phyloP scores from a whole-genome alignment of 2,797 vertebrate species.

The Psittacula derbiana region DNA sequence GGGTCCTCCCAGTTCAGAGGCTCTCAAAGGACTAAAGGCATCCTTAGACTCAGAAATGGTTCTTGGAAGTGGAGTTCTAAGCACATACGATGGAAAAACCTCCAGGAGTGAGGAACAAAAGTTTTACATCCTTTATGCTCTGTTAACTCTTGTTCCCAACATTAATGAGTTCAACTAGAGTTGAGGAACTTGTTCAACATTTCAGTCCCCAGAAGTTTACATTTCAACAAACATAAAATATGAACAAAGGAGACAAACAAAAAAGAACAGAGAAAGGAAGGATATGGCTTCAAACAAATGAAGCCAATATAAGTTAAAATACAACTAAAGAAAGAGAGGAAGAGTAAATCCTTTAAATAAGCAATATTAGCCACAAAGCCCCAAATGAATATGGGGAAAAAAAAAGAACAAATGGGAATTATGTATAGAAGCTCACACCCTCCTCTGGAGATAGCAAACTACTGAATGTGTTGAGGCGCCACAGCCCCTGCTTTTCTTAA shows the following conservation, averaged over 20 bases:
- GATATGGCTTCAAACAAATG: conserved; percentile 57
- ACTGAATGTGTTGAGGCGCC: not conserved
- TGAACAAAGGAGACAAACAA: conserved; percentile 51
- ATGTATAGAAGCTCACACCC: not conserved
- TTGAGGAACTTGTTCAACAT: conserved; percentile 29
- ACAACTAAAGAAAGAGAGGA: conserved; percentile 58
- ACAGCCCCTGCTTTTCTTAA: not conserved
- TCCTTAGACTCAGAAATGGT: not conserved
- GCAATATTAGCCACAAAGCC: conserved; percentile 7
- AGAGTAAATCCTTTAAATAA: conserved; percentile 56
- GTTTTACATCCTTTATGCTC: not conserved
- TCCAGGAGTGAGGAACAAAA: not conserved
- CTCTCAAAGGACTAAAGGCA: not conserved
- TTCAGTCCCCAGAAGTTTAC: conserved; percentile 52
- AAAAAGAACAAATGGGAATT: conserved; percentile 13
- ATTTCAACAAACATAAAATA: conserved; percentile 58
- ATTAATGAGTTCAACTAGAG: conserved; percentile 43
- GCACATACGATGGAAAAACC: not conserved
- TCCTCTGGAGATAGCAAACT: not conserved
- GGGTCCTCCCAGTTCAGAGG: not conserved
- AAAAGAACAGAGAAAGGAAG: conserved; percentile 64
- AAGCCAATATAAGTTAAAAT: conserved; percentile 49
- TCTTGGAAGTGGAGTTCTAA: not conserved
- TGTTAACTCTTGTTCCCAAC: not conserved
- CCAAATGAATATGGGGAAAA: not conserved